Conservation (phyloP, 2,797 vertebrate species). For the Basileuterus tristriatus region DNA sequence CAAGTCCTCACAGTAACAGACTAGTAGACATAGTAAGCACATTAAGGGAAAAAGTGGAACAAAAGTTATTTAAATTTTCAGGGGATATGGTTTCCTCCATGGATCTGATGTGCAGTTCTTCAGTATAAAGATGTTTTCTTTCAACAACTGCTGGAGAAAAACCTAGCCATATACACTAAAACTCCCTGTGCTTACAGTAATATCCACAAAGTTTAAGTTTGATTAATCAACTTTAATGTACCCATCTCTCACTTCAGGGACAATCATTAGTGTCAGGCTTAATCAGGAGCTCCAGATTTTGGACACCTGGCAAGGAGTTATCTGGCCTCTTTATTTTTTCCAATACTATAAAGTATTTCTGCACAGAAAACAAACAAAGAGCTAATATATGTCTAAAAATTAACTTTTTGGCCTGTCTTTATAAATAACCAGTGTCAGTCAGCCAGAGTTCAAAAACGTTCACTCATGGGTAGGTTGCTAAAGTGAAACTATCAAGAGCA, state of each 20-base stretch:
- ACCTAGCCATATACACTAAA: neutral
- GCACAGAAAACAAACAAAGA: neutral
- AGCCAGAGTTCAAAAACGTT: neutral
- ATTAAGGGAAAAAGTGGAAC: neutral
- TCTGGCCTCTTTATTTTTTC: neutral
- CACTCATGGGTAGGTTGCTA: neutral
- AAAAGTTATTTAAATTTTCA: neutral
- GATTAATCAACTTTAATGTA: neutral
- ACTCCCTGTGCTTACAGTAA: neutral
- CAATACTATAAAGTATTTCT: neutral
- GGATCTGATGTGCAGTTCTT: neutral
- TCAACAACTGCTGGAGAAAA: neutral
- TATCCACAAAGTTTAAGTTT: neutral
- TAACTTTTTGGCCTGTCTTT: neutral
- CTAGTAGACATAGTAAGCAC: neutral
- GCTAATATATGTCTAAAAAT: neutral
- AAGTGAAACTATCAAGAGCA: neutral
- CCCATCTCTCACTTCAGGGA: neutral
- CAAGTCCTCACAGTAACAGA: neutral
- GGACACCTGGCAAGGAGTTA: neutral
- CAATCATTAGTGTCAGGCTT: neutral
- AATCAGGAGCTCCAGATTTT: neutral
- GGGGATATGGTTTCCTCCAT: neutral
- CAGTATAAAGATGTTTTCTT: neutral
- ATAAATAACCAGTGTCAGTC: neutral